Conservation (phyloP, 2,797 vertebrate genomes). For the Falco naumanni region DNA sequence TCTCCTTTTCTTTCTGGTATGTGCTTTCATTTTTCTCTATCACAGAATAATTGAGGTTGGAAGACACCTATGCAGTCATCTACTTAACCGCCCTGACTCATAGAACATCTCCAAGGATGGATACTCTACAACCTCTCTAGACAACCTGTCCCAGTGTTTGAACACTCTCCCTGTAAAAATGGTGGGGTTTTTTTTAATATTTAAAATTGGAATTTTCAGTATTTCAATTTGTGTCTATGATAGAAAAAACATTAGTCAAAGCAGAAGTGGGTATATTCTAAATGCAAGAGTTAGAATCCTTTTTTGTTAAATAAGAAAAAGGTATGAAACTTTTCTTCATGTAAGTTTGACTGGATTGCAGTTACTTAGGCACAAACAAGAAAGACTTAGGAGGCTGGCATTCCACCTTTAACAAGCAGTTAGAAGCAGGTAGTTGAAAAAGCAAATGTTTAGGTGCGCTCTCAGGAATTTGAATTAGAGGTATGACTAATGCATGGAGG, state of each 20-base stretch:
- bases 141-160: not conserved
- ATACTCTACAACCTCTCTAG: not conserved
- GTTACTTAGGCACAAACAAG: not conserved
- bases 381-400: not conserved
- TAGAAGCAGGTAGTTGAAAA: not conserved
- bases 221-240: not conserved
- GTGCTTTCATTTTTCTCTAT: not conserved
- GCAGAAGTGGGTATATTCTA: not conserved
- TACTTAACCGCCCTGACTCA: not conserved
- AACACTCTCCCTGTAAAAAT: not conserved
- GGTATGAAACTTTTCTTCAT: not conserved
- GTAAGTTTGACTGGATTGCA: not conserved
- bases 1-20: not conserved
- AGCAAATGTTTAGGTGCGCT: not conserved
- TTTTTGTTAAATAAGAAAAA: not conserved
- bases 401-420: not conserved
- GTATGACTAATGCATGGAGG: accelerated
- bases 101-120: not conserved
- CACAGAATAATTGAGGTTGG: not conserved
- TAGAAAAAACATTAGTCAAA: not conserved
- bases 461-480: not conserved
- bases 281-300: not conserved
- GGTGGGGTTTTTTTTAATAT: not conserved
- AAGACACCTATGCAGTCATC: not conserved
- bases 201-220: not conserved